A percentile compares a stretch with the other conserved stretches of the same genome.
phyloP scores from a whole-genome alignment of 1,140 invertebrate genomes.

The Ephestia elutella region DNA sequence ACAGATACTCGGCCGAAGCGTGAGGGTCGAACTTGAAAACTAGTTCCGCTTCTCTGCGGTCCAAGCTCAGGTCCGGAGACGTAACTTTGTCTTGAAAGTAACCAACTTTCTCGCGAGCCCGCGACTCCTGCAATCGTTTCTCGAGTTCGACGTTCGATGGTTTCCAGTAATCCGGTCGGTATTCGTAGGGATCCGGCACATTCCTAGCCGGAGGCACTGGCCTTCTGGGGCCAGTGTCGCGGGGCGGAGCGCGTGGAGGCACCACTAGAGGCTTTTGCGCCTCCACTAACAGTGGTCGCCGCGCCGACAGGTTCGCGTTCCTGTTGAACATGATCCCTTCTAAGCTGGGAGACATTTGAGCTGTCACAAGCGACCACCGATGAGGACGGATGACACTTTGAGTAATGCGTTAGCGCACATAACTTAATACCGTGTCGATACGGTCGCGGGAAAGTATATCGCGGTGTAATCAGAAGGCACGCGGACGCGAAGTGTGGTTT shows the following conservation, averaged over 20 bases:
- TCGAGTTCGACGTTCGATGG: slow-evolving; percentile 69
- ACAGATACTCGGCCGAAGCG: slow-evolving; percentile 58
- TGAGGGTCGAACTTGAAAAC: slow-evolving; percentile 68
- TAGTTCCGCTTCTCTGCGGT: slow-evolving; percentile 61
- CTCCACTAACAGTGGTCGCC: slow-evolving; percentile 64
- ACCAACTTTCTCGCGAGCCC: slow-evolving; percentile 62
- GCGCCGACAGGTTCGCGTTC: slow-evolving; percentile 67
- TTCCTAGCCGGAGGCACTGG: slow-evolving; percentile 49
- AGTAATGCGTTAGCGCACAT: slow-evolving; percentile 64
- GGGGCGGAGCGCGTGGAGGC: slow-evolving; percentile 59
- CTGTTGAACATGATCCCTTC: slow-evolving; percentile 72
- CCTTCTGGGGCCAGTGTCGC: slow-evolving; percentile 53
- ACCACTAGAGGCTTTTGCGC: slow-evolving; percentile 63
- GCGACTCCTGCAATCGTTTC: slow-evolving; percentile 57
- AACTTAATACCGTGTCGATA: slow-evolving; percentile 44
- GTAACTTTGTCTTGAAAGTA: slow-evolving; percentile 69
- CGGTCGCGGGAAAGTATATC: slow-evolving; percentile 53
- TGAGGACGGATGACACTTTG: slow-evolving; percentile 10
- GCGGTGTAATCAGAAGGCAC: slow-evolving; percentile 18
- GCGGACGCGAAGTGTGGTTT: slow-evolving; percentile 15
- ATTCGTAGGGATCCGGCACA: slow-evolving; percentile 42
- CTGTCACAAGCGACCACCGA: slow-evolving; percentile 49
- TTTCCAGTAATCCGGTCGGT: slow-evolving; percentile 60
- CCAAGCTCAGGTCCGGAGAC: slow-evolving; percentile 57
- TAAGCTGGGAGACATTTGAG: slow-evolving; percentile 69